Evolutionary conservation across 2,888 invertebrate genomes (phyloP).

Genomic region (Epinotia brunnichana): DNA sequence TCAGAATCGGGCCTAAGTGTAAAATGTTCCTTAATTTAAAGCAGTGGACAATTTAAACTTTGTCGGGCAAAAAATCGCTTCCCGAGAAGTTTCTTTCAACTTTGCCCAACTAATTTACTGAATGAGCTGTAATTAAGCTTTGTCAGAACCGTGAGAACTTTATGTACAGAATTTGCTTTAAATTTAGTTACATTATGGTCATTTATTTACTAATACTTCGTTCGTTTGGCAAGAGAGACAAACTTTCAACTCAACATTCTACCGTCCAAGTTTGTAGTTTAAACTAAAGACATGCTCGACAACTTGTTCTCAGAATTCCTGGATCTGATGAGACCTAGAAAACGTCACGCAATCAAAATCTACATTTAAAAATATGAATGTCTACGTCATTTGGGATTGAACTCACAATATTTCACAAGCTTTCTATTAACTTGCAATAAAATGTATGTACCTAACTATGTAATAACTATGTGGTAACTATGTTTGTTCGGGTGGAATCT

Average conservation of each 20-base stretch:
- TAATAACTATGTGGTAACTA: too few relatives aligned
- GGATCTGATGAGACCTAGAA: too few relatives aligned
- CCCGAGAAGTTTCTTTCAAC: slow-evolving; percentile 36
- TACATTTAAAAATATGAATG: too few relatives aligned
- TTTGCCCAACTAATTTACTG: slow-evolving; percentile 42
- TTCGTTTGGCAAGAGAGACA: background rate
- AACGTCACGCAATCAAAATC: too few relatives aligned
- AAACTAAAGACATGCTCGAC: too few relatives aligned
- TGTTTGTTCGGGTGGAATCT: too few relatives aligned
- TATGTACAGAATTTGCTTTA: slow-evolving; percentile 37
- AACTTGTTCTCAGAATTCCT: too few relatives aligned
- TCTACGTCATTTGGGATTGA: too few relatives aligned
- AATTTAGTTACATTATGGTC: slow-evolving; percentile 31
- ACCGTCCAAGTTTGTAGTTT: background rate
- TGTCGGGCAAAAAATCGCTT: slow-evolving; percentile 39
- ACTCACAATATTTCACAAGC: too few relatives aligned
- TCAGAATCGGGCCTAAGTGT: slow-evolving; percentile 36
- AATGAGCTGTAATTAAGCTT: slow-evolving; percentile 43
- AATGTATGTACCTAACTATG: too few relatives aligned
- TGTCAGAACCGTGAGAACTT: slow-evolving; percentile 38
- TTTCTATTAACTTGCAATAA: too few relatives aligned
- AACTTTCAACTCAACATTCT: background rate
- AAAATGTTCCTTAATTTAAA: slow-evolving; percentile 42
- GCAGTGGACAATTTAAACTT: slow-evolving; percentile 43
- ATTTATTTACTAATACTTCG: slow-evolving; percentile 31